phyloP scores from a whole-genome alignment of 1,140 invertebrate species.

The Cydia splendana region DNA sequence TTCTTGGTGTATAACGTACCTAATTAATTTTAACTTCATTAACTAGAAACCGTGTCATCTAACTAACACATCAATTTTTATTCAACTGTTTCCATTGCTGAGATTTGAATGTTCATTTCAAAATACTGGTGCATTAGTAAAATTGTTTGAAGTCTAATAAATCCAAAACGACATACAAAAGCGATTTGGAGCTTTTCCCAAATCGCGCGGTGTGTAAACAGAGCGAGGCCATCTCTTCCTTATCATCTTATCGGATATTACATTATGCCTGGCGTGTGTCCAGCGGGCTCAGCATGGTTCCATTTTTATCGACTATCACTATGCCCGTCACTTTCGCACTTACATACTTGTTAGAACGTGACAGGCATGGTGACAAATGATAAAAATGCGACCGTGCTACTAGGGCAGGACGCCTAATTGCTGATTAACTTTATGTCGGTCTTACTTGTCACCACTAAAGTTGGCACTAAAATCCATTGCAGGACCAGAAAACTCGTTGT shows the following conservation, averaged over 20 bases:
- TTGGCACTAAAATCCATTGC: slow-evolving; percentile 4
- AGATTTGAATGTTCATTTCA: too few species aligned
- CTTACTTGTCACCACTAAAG: neutral
- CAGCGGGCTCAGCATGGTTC: too few species aligned
- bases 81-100: too few species aligned
- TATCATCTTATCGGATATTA: slow-evolving; percentile 23
- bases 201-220: neutral
- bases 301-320: too few species aligned
- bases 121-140: neutral
- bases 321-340: too few species aligned
- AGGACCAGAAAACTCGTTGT: slow-evolving; percentile 1
- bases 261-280: neutral
- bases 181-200: slow-evolving; percentile 14
- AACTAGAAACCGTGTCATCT: neutral
- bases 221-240: neutral
- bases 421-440: slow-evolving; percentile 26
- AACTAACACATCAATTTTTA: too few species aligned
- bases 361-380: too few species aligned
- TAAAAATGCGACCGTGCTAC: too few species aligned
- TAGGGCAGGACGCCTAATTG: slow-evolving; percentile 7
- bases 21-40: neutral
- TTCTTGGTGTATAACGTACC: neutral
- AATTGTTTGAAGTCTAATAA: neutral
- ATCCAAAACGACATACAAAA: neutral
- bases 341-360: too few species aligned